phyloP scores from a whole-genome alignment of 2,888 invertebrate genomes.

The Sycophila texana region DNA sequence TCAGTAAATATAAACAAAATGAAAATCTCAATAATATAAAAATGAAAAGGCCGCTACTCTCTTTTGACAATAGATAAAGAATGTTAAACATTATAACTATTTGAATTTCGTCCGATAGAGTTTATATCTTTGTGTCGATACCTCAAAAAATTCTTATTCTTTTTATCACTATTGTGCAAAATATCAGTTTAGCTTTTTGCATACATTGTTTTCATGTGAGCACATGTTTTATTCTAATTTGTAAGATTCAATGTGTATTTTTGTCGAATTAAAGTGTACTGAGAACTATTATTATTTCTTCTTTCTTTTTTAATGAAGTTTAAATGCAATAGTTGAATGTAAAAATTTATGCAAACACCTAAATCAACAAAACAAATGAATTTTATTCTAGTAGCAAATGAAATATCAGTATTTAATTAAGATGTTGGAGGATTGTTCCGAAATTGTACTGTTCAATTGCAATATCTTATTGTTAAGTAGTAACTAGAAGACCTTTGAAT shows the following conservation, averaged over 20 bases:
- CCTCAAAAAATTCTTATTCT: slow-evolving; percentile 1
- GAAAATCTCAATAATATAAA: slow-evolving; percentile 10
- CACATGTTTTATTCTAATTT: not conserved
- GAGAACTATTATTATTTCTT: too few species aligned
- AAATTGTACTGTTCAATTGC: slow-evolving; percentile 54
- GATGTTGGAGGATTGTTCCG: slow-evolving; percentile 50
- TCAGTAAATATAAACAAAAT: slow-evolving; percentile 13
- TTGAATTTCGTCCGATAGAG: slow-evolving; percentile 5
- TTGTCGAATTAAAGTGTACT: too few species aligned
- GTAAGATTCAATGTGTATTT: slow-evolving; percentile 9
- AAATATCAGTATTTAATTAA: slow-evolving; percentile 42
- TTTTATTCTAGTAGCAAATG: slow-evolving; percentile 43
- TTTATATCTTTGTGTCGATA: slow-evolving; percentile 16
- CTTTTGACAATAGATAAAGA: slow-evolving; percentile 41
- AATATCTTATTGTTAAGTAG: slow-evolving; percentile 57
- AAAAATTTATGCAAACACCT: slow-evolving; percentile 42
- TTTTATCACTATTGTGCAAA: slow-evolving; percentile 8
- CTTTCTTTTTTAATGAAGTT: slow-evolving; percentile 6
- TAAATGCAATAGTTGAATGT: slow-evolving; percentile 26
- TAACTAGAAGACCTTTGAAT: slow-evolving; percentile 58
- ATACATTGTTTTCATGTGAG: not conserved
- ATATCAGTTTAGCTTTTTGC: slow-evolving; percentile 25
- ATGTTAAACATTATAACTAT: slow-evolving; percentile 9
- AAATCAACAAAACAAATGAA: slow-evolving; percentile 35
- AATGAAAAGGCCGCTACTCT: slow-evolving; percentile 7